Percentiles rank a stretch among this genome's conserved stretches.
Evolutionary conservation across 2,113 vertebrate species (phyloP).

Genomic region (Anhinga anhinga): DNA sequence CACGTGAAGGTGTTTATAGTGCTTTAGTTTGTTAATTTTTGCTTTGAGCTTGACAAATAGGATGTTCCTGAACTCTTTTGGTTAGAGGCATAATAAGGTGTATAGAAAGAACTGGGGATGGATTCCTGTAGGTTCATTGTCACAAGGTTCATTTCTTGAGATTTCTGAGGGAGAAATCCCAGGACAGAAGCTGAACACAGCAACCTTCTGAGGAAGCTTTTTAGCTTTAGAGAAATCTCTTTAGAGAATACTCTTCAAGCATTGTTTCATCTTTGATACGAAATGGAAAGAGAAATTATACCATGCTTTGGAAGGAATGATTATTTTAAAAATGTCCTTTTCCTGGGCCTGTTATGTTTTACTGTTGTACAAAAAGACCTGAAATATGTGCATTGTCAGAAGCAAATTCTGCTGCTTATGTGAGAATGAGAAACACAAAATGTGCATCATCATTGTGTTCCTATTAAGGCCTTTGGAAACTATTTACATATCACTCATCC

Average conservation of each 20-base stretch:
- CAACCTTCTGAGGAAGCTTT: neutral
- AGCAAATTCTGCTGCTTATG: neutral
- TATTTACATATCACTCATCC: neutral
- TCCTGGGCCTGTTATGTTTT: neutral
- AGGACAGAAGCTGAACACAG: neutral
- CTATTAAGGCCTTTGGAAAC: neutral
- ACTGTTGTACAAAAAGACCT: neutral
- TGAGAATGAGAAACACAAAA: too few species aligned
- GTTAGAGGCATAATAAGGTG: neutral
- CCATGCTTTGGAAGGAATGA: neutral
- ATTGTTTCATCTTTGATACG: neutral
- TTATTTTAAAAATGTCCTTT: neutral
- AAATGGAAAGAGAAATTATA: neutral
- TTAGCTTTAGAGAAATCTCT: neutral
- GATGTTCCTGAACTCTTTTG: neutral
- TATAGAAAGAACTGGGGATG: neutral
- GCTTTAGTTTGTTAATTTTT: neutral
- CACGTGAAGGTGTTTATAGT: neutral
- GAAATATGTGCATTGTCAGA: neutral
- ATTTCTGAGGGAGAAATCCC: neutral
- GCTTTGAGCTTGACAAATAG: neutral
- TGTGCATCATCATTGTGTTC: neutral
- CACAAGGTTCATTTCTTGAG: neutral
- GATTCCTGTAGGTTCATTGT: neutral
- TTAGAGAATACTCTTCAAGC: neutral